These are phyloP conservation scores for Argyra leucocephala DNA, from an alignment of 2,888 invertebrate species.

Conservation along the genomic window DNA sequence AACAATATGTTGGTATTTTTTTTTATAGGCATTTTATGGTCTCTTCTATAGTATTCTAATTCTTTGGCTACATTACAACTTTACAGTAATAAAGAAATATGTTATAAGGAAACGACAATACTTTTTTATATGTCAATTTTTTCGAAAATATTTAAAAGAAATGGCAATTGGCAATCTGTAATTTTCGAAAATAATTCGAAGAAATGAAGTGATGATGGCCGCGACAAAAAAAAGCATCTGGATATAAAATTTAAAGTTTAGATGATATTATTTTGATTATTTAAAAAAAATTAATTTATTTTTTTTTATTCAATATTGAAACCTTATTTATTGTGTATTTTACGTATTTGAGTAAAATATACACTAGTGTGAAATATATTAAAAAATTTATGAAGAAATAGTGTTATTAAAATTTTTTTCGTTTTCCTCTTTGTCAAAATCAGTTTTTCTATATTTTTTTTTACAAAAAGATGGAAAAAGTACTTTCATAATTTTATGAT, in stretches of 20 bases:
- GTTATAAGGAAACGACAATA: not conserved
- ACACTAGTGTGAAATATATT: not conserved
- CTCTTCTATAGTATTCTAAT: too few relatives aligned
- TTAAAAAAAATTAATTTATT: not conserved
- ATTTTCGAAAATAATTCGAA: not conserved
- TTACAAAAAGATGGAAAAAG: not conserved
- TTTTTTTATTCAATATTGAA: not conserved
- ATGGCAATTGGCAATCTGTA: too few relatives aligned
- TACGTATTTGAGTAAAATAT: not conserved
- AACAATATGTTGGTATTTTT: too few relatives aligned
- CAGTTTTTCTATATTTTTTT: not conserved
- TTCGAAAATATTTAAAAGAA: too few relatives aligned
- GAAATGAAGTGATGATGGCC: conserved; percentile 1
- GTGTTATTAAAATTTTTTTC: not conserved
- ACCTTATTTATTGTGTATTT: not conserved
- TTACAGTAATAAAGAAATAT: too few relatives aligned
- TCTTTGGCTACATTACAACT: too few relatives aligned
- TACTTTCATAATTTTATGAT: not conserved
- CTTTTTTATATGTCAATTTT: not conserved
- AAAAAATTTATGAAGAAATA: not conserved
- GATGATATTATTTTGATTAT: not conserved
- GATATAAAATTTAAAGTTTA: not conserved
- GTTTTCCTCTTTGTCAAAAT: not conserved
- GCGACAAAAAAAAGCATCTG: conserved; percentile 4
- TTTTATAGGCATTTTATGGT: too few relatives aligned